Evolutionary conservation across 2,113 vertebrate species (phyloP), one percentile per base, ranked within the genome.

Genomic region (Aptenodytes forsteri): DNA sequence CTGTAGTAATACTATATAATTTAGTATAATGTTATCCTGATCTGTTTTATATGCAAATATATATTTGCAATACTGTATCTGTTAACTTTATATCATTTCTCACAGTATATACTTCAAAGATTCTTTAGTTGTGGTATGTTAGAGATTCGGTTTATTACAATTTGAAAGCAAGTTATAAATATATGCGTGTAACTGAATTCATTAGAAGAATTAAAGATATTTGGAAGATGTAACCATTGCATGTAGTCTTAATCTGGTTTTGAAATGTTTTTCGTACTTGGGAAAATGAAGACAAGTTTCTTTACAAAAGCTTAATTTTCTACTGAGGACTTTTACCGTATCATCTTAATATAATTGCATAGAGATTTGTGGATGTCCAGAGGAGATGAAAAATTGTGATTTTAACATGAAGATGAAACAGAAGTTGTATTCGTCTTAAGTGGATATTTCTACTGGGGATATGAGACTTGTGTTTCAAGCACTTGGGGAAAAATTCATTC

Each of bases 31-130:
- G 54, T 59, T 95, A 56, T 34, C 52, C 90, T 94, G 80, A 81
- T 93, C 61, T 87, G 76, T 79, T 95, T 95, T 67, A 44, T 72
- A 94, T 96, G 94, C 69, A 96, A 92, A 93, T 89, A 61, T 25
- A 5, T 83, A 86, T 80, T 80, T 87, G 55, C 42, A 92, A 23
- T 89, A 55, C 20, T 75, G 1, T 38, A 75, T 91, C 34, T 83
- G 54, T 86, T 94, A 96, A 86, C 88, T 89, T 81, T 90, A 10
- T 46, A 91, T 95, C 72, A 0, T 89, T 94, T 93, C 91, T 96
- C 92, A 93, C 92, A 93, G 81, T 59, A 52, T 76, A 23, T 55
- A 55, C 86, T 94, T 96, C 75, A 91, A 91, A 82, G 65, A 70
- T 78, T 75, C 30, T 67, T 96, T 30, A 84, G 76, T 94, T 96